phyloP scores from a whole-genome alignment of 2,888 invertebrate species.

The Oxycera nigricornis region DNA sequence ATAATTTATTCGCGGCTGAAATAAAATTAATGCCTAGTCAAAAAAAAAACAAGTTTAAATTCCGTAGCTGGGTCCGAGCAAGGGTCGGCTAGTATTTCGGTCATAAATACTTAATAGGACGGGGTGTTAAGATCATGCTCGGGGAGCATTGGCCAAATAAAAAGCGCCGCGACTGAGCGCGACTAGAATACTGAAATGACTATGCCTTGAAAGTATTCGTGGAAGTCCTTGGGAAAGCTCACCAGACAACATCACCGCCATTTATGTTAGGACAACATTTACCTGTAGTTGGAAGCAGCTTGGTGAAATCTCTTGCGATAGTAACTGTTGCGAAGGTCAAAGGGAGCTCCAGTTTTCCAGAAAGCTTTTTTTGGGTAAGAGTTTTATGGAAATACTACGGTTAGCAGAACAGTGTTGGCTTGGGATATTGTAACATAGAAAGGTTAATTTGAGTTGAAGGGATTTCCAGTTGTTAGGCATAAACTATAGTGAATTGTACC shows the following conservation, averaged over 20 bases:
- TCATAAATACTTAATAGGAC: constrained; percentile 27
- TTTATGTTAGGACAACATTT: not conserved
- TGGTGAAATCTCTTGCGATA: not conserved
- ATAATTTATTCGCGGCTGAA: constrained; percentile 30
- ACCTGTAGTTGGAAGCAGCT: constrained; percentile 18
- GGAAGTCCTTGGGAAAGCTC: constrained; percentile 8
- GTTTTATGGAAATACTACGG: not conserved
- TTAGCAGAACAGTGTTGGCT: constrained; percentile 1
- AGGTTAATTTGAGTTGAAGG: not conserved
- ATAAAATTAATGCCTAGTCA: no score
- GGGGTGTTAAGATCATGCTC: constrained; percentile 18
- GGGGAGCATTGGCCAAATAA: constrained; percentile 27
- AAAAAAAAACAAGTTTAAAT: constrained; percentile 16
- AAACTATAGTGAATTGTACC: not conserved
- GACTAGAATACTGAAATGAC: constrained; percentile 8
- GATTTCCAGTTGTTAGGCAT: no score
- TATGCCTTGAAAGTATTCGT: constrained; percentile 21
- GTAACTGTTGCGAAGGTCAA: constrained; percentile 26
- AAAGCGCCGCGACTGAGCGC: constrained; percentile 7
- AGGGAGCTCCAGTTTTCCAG: constrained; percentile 19
- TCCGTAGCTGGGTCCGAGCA: constrained; percentile 19
- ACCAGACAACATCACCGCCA: constrained; percentile 1
- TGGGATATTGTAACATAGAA: not conserved
- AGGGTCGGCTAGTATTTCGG: constrained; percentile 5
- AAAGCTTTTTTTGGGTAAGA: not conserved